Evolutionary conservation across 2,113 vertebrate species (phyloP).

Genomic region (Hydrolagus affinis): DNA sequence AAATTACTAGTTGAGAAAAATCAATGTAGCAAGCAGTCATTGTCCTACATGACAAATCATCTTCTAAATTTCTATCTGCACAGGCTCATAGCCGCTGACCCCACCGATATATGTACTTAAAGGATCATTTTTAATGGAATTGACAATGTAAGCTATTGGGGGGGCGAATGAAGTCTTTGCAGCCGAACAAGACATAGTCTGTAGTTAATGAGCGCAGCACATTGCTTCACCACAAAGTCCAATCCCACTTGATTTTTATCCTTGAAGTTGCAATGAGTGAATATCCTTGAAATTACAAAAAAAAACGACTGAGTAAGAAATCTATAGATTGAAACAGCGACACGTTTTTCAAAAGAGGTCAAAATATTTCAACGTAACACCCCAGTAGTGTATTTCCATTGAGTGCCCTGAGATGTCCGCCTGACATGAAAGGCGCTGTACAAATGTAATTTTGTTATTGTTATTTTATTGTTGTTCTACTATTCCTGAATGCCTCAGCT

Average conservation of each 20-base stretch:
- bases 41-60: conserved; percentile 52
- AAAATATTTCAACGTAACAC: no score
- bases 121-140: conserved; percentile 26
- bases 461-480: no score
- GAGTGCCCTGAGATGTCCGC: no score
- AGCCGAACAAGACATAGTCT: not conserved
- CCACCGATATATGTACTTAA: conserved; percentile 35
- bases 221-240: not conserved
- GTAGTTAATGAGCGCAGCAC: conserved; percentile 1
- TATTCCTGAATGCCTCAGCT: no score
- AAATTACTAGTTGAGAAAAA: conserved; percentile 37
- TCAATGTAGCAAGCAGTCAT: conserved; percentile 45
- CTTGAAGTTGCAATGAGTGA: no score
- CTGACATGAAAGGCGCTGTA: no score
- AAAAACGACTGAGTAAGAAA: no score
- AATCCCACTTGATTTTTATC: not conserved
- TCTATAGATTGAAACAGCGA: no score
- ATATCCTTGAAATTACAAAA: no score
- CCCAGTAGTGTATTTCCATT: no score
- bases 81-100: conserved; percentile 59
- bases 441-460: no score
- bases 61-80: conserved; percentile 50
- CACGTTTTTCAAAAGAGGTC: no score
- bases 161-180: conserved; percentile 20
- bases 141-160: conserved; percentile 7